phyloP scores from a whole-genome alignment of 2,113 vertebrate genomes.

The Uria aalge region DNA sequence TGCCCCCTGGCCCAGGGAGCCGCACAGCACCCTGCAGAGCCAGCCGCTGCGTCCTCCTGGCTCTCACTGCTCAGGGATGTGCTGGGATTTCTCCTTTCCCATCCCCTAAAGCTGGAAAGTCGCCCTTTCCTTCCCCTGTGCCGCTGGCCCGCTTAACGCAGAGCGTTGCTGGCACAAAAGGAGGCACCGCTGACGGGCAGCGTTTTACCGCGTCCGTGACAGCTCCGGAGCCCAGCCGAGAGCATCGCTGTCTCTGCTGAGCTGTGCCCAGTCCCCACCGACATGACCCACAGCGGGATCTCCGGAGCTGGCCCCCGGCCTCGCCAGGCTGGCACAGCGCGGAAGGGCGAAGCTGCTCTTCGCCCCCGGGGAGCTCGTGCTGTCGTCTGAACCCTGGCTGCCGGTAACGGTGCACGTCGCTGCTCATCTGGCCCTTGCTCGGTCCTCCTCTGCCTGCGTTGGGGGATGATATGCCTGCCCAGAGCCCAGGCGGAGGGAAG shows the following conservation, averaged over 20 bases:
- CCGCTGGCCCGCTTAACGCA: accelerated
- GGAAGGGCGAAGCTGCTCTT: not conserved
- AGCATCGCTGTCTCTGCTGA: not conserved
- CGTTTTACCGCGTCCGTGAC: accelerated
- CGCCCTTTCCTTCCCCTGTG: not conserved
- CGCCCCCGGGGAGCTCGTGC: not conserved
- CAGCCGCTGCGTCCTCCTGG: not conserved
- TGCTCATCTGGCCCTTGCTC: not conserved
- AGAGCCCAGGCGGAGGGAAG: not conserved
- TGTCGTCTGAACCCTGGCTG: accelerated
- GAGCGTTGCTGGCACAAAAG: accelerated
- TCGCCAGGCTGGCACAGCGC: not conserved
- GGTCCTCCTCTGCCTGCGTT: accelerated
- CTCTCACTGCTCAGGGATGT: not conserved
- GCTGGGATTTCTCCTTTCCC: not conserved
- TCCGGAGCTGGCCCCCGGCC: not conserved
- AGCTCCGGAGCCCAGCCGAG: not conserved
- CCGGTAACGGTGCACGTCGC: accelerated
- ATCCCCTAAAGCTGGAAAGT: not conserved
- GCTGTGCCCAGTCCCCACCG: not conserved
- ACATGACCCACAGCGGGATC: accelerated
- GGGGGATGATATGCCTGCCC: not conserved
- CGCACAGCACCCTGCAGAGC: not conserved
- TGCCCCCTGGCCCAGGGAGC: conserved; percentile 11
- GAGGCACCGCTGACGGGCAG: accelerated